A percentile compares a stretch with the other conserved stretches of the same genome.
These are phyloP conservation scores for Lasiurus borealis DNA, from an alignment of 2,113 vertebrate species.

Conservation along the genomic window DNA sequence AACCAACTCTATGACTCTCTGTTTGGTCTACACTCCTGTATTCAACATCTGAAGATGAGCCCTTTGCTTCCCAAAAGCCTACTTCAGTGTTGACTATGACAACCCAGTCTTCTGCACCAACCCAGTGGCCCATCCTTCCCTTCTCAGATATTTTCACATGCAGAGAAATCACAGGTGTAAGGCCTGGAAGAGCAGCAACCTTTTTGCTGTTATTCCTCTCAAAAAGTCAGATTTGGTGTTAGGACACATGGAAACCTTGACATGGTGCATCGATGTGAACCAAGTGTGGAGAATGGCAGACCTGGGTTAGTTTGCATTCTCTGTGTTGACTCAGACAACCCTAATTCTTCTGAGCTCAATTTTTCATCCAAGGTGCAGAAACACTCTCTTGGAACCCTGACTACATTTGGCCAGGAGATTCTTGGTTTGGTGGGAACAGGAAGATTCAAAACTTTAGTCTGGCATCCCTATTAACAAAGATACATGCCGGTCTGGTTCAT, in stretches of 20 bases:
- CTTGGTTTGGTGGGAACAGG: background rate
- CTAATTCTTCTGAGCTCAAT: background rate
- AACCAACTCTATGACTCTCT: background rate
- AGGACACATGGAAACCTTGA: background rate
- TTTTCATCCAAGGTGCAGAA: background rate
- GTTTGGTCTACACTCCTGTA: fast-evolving
- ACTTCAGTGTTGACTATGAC: fast-evolving
- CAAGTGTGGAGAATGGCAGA: background rate
- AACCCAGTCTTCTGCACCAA: too few relatives aligned
- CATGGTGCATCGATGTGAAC: fast-evolving
- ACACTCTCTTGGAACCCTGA: background rate
- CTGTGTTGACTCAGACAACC: background rate
- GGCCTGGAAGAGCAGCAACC: background rate
- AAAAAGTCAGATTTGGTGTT: background rate
- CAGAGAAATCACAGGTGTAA: background rate
- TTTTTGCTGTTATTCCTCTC: background rate
- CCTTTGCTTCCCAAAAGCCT: background rate
- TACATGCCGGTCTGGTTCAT: background rate
- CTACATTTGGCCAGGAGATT: background rate
- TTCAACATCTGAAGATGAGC: background rate
- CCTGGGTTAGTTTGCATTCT: background rate
- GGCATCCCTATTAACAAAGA: background rate
- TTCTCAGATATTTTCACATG: background rate
- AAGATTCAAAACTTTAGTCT: background rate
- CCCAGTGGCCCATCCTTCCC: too few relatives aligned